Percentiles rank a stretch among this genome's conserved stretches.
phyloP scores from a whole-genome alignment of 53 echinoderm and acorn worm genomes.

The Holothuria scabra region DNA sequence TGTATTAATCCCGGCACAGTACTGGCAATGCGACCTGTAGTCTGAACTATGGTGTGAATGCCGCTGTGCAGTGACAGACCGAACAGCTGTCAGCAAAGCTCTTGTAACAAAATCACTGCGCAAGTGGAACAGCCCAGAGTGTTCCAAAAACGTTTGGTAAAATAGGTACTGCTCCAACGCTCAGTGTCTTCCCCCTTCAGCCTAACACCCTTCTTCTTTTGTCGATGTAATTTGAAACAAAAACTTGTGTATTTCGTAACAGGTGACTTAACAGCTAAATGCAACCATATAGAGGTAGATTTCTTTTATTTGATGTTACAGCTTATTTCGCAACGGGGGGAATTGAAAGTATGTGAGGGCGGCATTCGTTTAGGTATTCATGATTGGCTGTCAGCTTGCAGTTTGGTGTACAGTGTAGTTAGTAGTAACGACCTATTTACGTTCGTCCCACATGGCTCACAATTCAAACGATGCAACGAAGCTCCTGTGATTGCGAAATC shows the following conservation, averaged over 20 bases:
- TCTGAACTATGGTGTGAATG: no score
- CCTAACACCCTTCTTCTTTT: no score
- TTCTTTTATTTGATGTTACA: slow-evolving; percentile 20
- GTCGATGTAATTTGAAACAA: no score
- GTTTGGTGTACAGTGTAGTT: no score
- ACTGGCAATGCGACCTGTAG: no score
- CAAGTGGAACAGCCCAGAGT: background rate
- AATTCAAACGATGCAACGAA: slow-evolving; percentile 13
- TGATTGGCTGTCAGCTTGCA: slow-evolving; percentile 19
- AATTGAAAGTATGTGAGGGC: background rate
- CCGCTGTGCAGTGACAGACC: background rate
- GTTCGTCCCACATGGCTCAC: slow-evolving; percentile 1
- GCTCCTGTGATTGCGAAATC: no score
- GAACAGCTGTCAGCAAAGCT: slow-evolving; percentile 46
- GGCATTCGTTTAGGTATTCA: background rate
- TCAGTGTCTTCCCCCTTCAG: no score
- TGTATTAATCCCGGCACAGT: background rate
- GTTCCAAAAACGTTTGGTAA: background rate
- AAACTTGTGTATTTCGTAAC: no score
- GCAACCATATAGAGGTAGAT: background rate
- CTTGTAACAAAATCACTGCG: slow-evolving; percentile 16
- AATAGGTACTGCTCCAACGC: background rate
- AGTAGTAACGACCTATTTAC: background rate
- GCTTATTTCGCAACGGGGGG: background rate
- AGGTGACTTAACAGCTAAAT: background rate